Conservation (phyloP, 2,113 vertebrate species). For the Indicator maculatus region DNA sequence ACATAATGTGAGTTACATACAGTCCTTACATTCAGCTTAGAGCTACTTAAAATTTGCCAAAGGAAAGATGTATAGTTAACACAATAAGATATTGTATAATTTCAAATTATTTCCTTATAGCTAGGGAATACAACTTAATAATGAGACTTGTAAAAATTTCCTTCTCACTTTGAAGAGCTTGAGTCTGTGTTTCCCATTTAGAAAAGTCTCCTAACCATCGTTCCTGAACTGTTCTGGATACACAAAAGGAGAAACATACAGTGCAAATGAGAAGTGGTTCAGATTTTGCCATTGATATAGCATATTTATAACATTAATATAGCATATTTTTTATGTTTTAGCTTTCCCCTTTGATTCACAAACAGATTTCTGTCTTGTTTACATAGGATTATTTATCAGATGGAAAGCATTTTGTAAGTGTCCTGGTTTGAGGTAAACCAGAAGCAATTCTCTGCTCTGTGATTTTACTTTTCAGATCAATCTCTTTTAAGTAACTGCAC, state of each 20-base stretch:
- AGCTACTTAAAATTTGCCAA: not conserved
- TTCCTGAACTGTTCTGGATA: not conserved
- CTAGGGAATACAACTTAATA: not conserved
- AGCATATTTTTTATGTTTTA: not conserved
- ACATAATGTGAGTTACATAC: not conserved
- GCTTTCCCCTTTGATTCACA: not conserved
- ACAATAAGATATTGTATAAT: not conserved
- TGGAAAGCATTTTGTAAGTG: not conserved
- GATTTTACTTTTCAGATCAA: not conserved
- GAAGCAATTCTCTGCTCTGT: not conserved
- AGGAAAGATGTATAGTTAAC: not conserved
- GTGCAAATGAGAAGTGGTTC: not conserved
- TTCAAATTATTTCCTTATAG: not conserved
- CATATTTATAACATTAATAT: not conserved
- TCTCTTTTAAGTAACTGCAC: not conserved
- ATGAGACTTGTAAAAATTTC: not conserved
- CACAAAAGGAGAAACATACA: not conserved
- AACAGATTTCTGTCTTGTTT: not conserved
- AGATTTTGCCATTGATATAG: not conserved
- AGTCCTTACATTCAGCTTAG: not conserved
- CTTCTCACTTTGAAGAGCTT: not conserved
- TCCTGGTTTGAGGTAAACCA: not conserved
- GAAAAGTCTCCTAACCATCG: not conserved
- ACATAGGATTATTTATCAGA: not conserved
- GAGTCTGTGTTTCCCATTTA: not conserved